phyloP scores from a whole-genome alignment of 2,113 vertebrate species.

The Haemorhous mexicanus region DNA sequence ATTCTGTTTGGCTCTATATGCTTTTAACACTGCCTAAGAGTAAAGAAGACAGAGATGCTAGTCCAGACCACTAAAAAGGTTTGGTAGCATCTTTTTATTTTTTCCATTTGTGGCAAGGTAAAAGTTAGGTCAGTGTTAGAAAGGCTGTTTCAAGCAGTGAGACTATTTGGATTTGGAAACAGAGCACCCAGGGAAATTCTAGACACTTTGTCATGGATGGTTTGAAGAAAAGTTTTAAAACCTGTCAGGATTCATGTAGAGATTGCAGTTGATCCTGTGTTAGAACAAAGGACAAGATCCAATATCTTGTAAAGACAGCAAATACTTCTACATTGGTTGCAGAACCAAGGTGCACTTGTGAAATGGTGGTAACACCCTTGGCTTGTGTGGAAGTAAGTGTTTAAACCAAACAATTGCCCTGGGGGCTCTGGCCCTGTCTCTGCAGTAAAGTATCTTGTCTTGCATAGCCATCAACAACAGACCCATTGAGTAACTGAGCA shows the following conservation, averaged over 20 bases:
- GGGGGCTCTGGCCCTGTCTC: background rate
- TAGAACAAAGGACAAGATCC: background rate
- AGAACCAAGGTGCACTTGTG: background rate
- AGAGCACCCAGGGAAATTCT: background rate
- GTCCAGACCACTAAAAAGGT: background rate
- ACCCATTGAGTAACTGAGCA: fast-evolving
- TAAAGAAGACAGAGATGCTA: background rate
- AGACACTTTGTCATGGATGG: background rate
- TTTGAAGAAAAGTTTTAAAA: background rate
- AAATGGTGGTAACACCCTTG: background rate
- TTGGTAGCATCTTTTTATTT: background rate
- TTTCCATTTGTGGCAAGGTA: background rate
- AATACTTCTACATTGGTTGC: background rate
- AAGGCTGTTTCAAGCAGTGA: background rate
- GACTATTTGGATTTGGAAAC: background rate
- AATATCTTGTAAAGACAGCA: background rate
- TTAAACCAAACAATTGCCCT: background rate
- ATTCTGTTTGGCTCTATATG: background rate
- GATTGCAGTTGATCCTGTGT: background rate
- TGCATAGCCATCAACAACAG: fast-evolving
- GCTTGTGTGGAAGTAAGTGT: background rate
- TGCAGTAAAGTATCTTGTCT: background rate
- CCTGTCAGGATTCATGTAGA: background rate
- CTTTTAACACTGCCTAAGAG: background rate
- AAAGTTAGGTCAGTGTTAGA: background rate